A percentile compares a stretch with the other conserved stretches of the same genome.
Conservation (phyloP, 2,797 vertebrate genomes). For the Chrysolophus pictus region DNA sequence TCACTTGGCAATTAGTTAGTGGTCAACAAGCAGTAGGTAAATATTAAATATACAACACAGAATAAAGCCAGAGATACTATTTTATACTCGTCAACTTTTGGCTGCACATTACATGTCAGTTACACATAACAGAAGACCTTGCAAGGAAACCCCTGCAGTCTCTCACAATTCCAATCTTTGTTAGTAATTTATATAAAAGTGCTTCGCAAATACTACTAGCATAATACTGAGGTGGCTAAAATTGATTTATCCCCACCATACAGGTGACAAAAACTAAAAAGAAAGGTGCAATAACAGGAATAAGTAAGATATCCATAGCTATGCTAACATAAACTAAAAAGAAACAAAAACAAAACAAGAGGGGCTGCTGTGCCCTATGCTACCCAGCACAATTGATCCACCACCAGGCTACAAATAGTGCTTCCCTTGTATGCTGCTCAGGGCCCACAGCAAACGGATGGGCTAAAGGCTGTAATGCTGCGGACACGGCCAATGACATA, state of each 20-base stretch:
- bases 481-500: not conserved
- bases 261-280: not conserved
- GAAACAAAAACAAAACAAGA: not conserved
- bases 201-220: not conserved
- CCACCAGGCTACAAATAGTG: not conserved
- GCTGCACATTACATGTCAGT: not conserved
- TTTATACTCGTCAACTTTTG: not conserved
- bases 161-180: not conserved
- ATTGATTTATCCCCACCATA: not conserved
- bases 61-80: not conserved
- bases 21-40: not conserved
- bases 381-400: not conserved
- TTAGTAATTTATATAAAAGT: not conserved
- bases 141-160: not conserved
- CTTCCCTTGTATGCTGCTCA: not conserved
- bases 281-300: not conserved
- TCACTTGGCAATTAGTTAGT: not conserved
- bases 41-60: not conserved
- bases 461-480: not conserved
- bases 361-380: rapidly evolving
- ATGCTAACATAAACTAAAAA: not conserved
- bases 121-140: not conserved
- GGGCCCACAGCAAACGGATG: not conserved
- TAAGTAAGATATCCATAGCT: not conserved
- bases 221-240: not conserved